Percentiles rank a stretch among this genome's conserved stretches.
These are phyloP conservation scores for Torymus auratus DNA, from an alignment of 2,888 invertebrate genomes.

Conservation along the genomic window DNA sequence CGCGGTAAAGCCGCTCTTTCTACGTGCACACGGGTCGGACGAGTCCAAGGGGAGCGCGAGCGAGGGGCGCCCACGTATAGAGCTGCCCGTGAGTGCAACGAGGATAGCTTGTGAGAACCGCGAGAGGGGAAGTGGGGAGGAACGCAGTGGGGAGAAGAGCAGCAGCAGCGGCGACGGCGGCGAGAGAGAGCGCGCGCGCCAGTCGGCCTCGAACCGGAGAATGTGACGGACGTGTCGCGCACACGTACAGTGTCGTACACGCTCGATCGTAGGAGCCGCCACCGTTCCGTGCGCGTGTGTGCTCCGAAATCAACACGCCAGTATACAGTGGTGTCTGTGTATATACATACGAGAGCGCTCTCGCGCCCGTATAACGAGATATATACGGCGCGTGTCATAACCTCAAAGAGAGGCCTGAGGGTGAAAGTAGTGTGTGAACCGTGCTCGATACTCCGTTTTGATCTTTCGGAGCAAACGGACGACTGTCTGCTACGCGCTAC, in stretches of 20 bases:
- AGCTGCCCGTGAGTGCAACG: slow-evolving; percentile 14
- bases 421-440: not conserved
- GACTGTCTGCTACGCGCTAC: too few relatives aligned
- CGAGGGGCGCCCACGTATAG: slow-evolving; percentile 25
- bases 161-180: slow-evolving; percentile 28
- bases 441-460: not conserved
- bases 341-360: too few relatives aligned
- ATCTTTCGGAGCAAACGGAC: slow-evolving; percentile 4
- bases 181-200: slow-evolving; percentile 70
- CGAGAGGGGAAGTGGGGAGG: not conserved
- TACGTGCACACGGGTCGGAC: slow-evolving; percentile 71
- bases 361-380: too few relatives aligned
- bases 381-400: slow-evolving; percentile 33
- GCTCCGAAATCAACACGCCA: slow-evolving; percentile 35
- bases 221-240: slow-evolving; percentile 53
- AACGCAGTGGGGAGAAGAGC: slow-evolving; percentile 22
- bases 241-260: not conserved
- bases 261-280: slow-evolving; percentile 22
- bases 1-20: slow-evolving; percentile 16
- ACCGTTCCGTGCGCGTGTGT: not conserved
- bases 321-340: not conserved
- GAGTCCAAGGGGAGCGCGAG: slow-evolving; percentile 70
- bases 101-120: not conserved
- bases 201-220: slow-evolving; percentile 77
- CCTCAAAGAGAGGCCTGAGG: slow-evolving; percentile 33